Evolutionary conservation across 2,113 vertebrate species (phyloP), one percentile per base, ranked within the genome.

Genomic region (Albula glossodonta): DNA sequence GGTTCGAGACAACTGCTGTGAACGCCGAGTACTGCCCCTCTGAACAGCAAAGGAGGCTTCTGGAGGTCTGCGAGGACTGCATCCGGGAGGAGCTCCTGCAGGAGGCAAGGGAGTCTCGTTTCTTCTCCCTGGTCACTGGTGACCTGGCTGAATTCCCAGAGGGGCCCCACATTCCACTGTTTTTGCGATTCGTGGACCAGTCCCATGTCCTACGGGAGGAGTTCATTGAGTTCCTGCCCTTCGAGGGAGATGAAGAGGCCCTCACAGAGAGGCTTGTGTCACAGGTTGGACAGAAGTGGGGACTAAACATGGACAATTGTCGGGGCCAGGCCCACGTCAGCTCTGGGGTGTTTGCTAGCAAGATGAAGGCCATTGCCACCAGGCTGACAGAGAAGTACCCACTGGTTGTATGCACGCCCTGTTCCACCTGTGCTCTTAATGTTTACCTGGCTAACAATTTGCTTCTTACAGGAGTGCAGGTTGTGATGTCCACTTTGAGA

Each of bases 271-370:
- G 95, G 85, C 96, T 99, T 84, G 96, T 97, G 3, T 84, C 94
- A 0, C 96, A 95, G 11, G 93, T 99, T 86, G 97, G 96, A 0
- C 96, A 97, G 31, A 97, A 97, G 9, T 98, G 97, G 97, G 96
- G 97, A 2, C 92, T 99, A 4, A 97, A 97, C 90, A 97, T 99
- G 97, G 97, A 98, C 49, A 96, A 97, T 88, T 99, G 97, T 79
- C 95, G 97, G 0, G 98, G 97, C 51, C 97, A 98, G 90, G 97
- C 97, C 86, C 97, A 98, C 86, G 95, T 97, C 0, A 95, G 97
- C 66, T 97, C 97, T 4, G 97, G 97, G 7, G 95, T 94, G 0
- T 95, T 96, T 88, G 96, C 96, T 91, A 96, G 95, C 83, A 98
- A 97, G 89, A 97, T 98, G 96, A 98, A 98, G 93, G 90, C 96